These are phyloP conservation scores for Prionailurus bengalensis DNA, from an alignment of 2,113 vertebrate species.

Conservation along the genomic window DNA sequence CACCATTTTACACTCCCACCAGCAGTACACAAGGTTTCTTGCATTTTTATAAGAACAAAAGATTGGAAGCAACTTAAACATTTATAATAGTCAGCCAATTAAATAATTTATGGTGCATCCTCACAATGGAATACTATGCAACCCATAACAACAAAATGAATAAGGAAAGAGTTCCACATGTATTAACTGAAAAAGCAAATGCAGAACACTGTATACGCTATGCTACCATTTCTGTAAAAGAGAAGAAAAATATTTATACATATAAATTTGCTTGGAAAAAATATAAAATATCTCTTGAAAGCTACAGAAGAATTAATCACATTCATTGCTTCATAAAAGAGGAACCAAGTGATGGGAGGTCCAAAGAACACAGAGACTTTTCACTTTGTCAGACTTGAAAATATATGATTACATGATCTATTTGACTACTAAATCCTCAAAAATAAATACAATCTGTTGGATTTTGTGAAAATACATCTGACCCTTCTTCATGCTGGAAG, in stretches of 20 bases:
- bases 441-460: background rate
- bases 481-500: background rate
- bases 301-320: background rate
- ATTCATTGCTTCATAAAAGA: background rate
- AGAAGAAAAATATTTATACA: constrained; percentile 32
- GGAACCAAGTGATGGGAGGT: background rate
- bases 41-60: background rate
- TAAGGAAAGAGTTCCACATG: background rate
- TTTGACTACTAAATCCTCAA: background rate
- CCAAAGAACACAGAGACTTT: background rate
- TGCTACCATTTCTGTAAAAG: background rate
- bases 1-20: background rate
- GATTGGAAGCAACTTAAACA: constrained; percentile 33
- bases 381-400: background rate
- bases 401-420: background rate
- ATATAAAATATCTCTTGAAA: background rate
- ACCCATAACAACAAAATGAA: background rate
- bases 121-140: background rate
- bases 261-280: constrained; percentile 9
- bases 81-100: background rate
- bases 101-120: background rate
- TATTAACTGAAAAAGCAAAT: background rate
- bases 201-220: background rate
- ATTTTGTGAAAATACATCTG: constrained; percentile 20
- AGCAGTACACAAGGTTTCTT: background rate